Evolutionary conservation across 2,113 vertebrate genomes (phyloP), one percentile per base, ranked within the genome.

Genomic region (Guaruba guarouba): DNA sequence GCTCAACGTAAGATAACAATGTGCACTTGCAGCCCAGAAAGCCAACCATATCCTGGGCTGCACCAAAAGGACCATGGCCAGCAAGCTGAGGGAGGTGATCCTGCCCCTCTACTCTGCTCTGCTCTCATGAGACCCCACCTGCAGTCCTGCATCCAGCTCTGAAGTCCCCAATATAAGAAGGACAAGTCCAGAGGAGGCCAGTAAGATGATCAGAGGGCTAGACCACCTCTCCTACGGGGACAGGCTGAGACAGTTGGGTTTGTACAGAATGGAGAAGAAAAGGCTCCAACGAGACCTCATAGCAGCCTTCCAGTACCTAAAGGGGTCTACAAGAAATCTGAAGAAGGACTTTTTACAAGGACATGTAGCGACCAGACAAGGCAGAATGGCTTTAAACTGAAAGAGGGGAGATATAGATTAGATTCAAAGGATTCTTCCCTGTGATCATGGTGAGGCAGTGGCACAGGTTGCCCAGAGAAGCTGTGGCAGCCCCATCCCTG

Each of bases 61-160:
- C 31, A 49, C 43, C 18, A 55, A 48, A 68, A 55, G 10, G 8
- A 48, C 31, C 0, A 0, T 8, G 54, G 20, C 14, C 69, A 64
- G 77, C 41, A 17, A 41, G 31, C 7, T 0, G 0, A 28, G 29
- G 54, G 22, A 62, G 15, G 12, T 23, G 31, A 28, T 33, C 68
- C 48, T 55, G 31, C 31, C 33, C 13, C 54, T 20, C 25, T 33
- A 11, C 22, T 63, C 69, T 54, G 55, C 46, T 12, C 22, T 81
- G 63, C 48, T 13, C 18, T 81, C 28, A 15, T 25, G 48, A 43
- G 39, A 49, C 31, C 25, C 17, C 22, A 28, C 15, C 41, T 49
- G 31, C 10, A 37, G 8, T 29, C 14, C n/a, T 68, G 39, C 15
- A 63, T 55, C 28, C 68, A 48, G 10, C 7, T 75, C 52, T 46